These are phyloP conservation scores for Halcyon badia DNA, from an alignment of 2,797 vertebrate species.

Conservation along the genomic window DNA sequence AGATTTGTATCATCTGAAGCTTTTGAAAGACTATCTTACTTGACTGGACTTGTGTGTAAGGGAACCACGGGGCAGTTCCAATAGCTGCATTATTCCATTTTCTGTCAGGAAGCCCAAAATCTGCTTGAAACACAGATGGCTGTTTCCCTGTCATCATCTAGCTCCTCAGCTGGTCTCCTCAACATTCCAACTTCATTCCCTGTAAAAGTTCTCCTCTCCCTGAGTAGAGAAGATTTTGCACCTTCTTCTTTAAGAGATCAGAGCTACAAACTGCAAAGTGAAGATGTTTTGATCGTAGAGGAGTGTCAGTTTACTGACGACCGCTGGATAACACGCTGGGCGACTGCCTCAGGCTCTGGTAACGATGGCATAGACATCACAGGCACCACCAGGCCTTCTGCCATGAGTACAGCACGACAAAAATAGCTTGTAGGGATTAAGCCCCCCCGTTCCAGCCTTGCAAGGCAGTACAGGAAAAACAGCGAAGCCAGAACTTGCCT, in stretches of 20 bases:
- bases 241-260: not conserved
- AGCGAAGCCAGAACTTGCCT: not conserved
- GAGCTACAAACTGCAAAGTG: not conserved
- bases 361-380: not conserved
- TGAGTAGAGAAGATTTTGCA: not conserved
- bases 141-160: not conserved
- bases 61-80: not conserved
- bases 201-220: not conserved
- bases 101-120: slow-evolving; percentile 32
- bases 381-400: not conserved
- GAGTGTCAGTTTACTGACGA: not conserved
- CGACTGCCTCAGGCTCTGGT: not conserved
- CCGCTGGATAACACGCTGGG: not conserved
- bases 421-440: not conserved
- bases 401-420: not conserved
- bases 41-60: not conserved
- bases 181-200: not conserved
- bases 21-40: not conserved
- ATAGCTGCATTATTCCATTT: not conserved
- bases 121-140: slow-evolving; percentile 41
- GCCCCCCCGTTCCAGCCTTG: fast-evolving
- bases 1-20: not conserved
- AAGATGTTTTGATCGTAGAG: not conserved
- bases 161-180: not conserved
- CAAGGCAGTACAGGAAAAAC: not conserved